Evolutionary conservation across 2,113 vertebrate genomes (phyloP).

Genomic region (Condylura cristata): DNA sequence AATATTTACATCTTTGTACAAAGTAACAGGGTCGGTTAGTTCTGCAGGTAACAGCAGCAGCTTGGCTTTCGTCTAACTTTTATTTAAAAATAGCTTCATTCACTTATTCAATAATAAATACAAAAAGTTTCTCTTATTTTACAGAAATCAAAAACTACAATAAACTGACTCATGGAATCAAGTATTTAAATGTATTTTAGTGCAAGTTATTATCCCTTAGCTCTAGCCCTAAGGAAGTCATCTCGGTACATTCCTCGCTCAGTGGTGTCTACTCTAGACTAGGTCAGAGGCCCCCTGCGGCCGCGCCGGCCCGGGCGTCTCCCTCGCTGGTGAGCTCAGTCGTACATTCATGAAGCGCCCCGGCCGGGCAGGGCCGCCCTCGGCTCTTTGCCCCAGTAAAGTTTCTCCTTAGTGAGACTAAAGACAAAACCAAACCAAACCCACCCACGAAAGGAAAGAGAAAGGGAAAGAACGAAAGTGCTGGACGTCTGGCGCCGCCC

Average conservation of each 20-base stretch:
- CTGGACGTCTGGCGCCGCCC: slow-evolving; percentile 76
- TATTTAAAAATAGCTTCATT: slow-evolving; percentile 99
- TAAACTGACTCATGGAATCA: slow-evolving; percentile 99
- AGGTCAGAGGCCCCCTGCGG: slow-evolving; percentile 96
- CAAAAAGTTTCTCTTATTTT: slow-evolving; percentile 99
- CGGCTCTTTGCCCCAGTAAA: slow-evolving; percentile 85
- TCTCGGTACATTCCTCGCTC: slow-evolving; percentile 99
- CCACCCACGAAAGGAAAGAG: slow-evolving; percentile 55
- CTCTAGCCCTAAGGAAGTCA: slow-evolving; percentile 96
- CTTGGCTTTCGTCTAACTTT: slow-evolving; percentile 95
- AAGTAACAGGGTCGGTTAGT: slow-evolving; percentile 95
- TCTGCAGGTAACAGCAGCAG: slow-evolving; percentile 95
- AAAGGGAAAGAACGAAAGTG: slow-evolving; percentile 82
- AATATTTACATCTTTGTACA: slow-evolving; percentile 99
- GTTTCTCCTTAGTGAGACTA: slow-evolving; percentile 87
- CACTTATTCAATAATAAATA: slow-evolving; percentile 99
- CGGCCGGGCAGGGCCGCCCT: slow-evolving; percentile 83
- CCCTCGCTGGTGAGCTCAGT: slow-evolving; percentile 98
- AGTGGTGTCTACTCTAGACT: slow-evolving; percentile 97
- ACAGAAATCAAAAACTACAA: slow-evolving; percentile 98
- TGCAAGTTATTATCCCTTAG: slow-evolving; percentile 99
- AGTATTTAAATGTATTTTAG: slow-evolving; percentile 98
- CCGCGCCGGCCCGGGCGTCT: slow-evolving; percentile 89
- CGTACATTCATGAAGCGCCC: slow-evolving; percentile 91
- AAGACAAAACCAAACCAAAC: slow-evolving; percentile 64